Conservation (phyloP, 2,797 vertebrate species). For the Crocodylus rhombifer region DNA sequence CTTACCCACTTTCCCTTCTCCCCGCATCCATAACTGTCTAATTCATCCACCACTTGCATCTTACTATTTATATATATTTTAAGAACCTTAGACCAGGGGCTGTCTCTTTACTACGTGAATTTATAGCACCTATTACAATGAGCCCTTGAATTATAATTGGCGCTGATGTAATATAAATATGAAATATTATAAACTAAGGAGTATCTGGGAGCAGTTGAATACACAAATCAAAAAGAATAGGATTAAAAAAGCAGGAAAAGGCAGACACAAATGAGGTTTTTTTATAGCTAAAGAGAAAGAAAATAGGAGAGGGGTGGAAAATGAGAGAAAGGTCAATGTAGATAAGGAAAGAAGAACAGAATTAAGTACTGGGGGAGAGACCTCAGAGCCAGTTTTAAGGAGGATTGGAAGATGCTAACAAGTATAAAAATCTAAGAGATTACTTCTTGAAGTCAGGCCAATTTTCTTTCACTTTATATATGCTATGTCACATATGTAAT, state of each 20-base stretch:
- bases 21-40: neutral
- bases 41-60: neutral
- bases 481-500: no score
- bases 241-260: neutral
- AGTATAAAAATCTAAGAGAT: neutral
- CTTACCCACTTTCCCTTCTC: neutral
- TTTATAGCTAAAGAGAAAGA: neutral
- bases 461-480: no score
- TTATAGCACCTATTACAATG: neutral
- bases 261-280: neutral
- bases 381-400: neutral
- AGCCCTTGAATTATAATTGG: neutral
- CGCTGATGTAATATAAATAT: neutral
- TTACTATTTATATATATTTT: neutral
- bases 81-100: neutral
- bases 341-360: neutral
- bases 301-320: neutral
- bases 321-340: neutral
- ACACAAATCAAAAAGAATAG: neutral
- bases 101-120: neutral
- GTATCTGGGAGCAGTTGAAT: neutral
- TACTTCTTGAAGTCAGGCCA: no score
- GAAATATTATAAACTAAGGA: no score
- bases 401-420: neutral
- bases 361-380: neutral